phyloP scores from a whole-genome alignment of 92 coral and sea anemone species.

The Parazoanthus swiftii region DNA sequence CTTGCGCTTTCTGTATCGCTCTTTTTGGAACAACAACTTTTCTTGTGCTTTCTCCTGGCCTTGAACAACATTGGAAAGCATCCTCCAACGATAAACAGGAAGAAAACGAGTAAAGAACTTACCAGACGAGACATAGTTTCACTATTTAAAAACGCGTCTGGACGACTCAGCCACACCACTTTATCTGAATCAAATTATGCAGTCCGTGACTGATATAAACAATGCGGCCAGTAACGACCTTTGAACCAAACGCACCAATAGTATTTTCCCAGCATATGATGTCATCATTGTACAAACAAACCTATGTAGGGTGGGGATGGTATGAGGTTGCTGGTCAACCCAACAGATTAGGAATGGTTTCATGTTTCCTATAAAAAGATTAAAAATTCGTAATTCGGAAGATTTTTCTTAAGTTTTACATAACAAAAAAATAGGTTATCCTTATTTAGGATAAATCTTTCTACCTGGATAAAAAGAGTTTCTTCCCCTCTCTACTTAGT shows the following conservation, averaged over 20 bases:
- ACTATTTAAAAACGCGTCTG: background rate
- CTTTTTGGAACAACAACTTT: conserved; percentile 48
- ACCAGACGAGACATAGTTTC: conserved; percentile 16
- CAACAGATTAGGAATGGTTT: background rate
- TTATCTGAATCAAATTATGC: background rate
- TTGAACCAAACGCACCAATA: conserved; percentile 33
- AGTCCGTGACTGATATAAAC: conserved; percentile 14
- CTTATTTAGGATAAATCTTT: background rate
- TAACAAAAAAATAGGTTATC: background rate
- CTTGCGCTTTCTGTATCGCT: conserved; percentile 48
- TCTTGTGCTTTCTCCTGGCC: conserved; percentile 62
- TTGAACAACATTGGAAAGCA: conserved; percentile 68
- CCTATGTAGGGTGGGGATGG: background rate
- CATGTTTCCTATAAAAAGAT: background rate
- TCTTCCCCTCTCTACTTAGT: background rate
- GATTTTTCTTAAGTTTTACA: background rate
- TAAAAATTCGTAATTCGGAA: background rate
- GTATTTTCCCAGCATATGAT: conserved; percentile 38
- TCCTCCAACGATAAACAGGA: conserved; percentile 67
- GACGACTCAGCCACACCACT: conserved; percentile 1
- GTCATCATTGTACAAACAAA: background rate
- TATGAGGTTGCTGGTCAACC: too few relatives aligned
- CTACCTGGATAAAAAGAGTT: background rate
- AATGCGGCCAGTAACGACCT: conserved; percentile 26
- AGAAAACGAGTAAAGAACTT: conserved; percentile 44